Base-by-base conservation (phyloP, 2,113 vertebrate genomes). In the Telmatochromis brichardi region DNA sequence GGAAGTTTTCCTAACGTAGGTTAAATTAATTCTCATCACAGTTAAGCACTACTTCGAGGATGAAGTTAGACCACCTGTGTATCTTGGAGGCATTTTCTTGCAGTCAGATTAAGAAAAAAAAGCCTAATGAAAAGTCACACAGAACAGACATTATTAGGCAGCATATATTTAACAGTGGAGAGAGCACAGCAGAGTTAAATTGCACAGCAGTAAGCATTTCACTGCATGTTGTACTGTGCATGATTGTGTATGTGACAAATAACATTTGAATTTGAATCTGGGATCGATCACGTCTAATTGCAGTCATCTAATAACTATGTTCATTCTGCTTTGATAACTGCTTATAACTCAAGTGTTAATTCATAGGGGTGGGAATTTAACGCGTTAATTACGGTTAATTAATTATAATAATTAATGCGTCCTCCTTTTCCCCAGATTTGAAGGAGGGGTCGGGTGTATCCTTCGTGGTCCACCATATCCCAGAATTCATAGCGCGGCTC, bases 351-450 rank as follows among this genome's bases (percentile, higher is more conserved):
- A 33, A 17, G 3, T 19, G 31, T 63, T 51, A 17, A 60, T 45
- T 45, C 42, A 45, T 15, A 45, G 13, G 6, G 3, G 42, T 45
- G 42, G 13, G 13, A 45, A 15, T 45, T 45, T 45, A 45, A 45
- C 3, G 0, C 2, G 6, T 1, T 45, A 45, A 45, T 45, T 45
- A 15, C 6, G 13, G 42, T 45, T 45, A 45, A 45, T 45, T 45
- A 15, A 45, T 45, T 7, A 45, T 14, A 45, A 45, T 14, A 45
- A 45, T 14, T 14, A 45, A 45, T 45, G 2, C 2, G 4, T 4
- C 1, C 13, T 45, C 42, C 42, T 45, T 45, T 45, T 45, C 42
- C 42, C 13, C 13, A 50, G 47, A 1, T 50, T 50, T 50, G 17
- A 19, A 50, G 47, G 47, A 50, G 17, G 17, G 47, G 47, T 50